Conservation (phyloP, 2,113 vertebrate genomes). For the Oryzias melastigma region DNA sequence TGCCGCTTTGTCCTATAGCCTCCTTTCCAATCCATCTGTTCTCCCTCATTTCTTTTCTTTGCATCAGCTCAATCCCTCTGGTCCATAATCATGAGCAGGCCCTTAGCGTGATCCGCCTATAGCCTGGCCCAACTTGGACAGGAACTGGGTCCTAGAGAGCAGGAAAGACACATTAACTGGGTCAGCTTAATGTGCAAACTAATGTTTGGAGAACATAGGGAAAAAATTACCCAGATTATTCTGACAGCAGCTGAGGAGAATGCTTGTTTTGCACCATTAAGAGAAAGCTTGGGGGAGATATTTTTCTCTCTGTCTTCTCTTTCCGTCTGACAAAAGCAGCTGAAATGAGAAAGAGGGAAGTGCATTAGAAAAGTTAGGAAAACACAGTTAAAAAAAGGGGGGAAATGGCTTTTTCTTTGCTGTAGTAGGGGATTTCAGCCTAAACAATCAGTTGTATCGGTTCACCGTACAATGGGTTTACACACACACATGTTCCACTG, state of each 20-base stretch:
- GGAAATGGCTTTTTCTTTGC: slow-evolving; percentile 27
- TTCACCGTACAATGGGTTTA: slow-evolving; percentile 55
- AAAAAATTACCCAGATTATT: slow-evolving; percentile 88
- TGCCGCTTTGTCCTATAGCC: slow-evolving; percentile 30
- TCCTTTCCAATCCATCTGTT: slow-evolving; percentile 26
- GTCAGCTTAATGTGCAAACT: slow-evolving; percentile 89
- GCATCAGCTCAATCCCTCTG: slow-evolving; percentile 83
- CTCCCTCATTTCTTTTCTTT: slow-evolving; percentile 10
- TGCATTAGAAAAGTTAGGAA: slow-evolving; percentile 58
- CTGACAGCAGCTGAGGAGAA: slow-evolving; percentile 84
- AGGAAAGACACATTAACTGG: slow-evolving; percentile 87
- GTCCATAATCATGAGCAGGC: slow-evolving; percentile 89
- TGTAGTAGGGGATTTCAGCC: neutral
- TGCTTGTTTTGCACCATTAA: slow-evolving; percentile 81
- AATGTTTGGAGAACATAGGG: slow-evolving; percentile 89
- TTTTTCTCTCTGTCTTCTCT: slow-evolving; percentile 32
- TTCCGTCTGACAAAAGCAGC: slow-evolving; percentile 27
- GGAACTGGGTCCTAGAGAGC: slow-evolving; percentile 80
- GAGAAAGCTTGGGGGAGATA: slow-evolving; percentile 70
- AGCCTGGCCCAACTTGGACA: slow-evolving; percentile 28
- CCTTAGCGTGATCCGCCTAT: slow-evolving; percentile 70
- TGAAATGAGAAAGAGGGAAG: slow-evolving; percentile 44
- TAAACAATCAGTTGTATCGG: slow-evolving; percentile 26
- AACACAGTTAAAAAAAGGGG: slow-evolving; percentile 39
- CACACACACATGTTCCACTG: slow-evolving; percentile 53